phyloP scores from a whole-genome alignment of 1,140 invertebrate species.

The Drosophila leontia region DNA sequence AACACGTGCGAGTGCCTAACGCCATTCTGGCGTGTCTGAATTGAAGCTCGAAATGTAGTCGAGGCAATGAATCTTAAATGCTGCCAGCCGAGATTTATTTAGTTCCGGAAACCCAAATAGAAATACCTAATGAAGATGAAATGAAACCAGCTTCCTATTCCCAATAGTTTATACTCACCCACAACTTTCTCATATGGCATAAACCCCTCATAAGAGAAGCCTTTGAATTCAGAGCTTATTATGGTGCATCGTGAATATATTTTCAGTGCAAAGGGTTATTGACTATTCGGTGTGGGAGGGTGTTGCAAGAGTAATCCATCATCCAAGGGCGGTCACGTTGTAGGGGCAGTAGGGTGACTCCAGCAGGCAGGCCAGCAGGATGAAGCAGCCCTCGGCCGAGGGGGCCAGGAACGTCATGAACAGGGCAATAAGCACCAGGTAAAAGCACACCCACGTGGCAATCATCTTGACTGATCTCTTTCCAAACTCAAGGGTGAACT shows the following conservation, averaged over 20 bases:
- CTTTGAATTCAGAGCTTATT: no score
- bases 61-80: constrained; percentile 4
- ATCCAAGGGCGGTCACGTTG: constrained; percentile 28
- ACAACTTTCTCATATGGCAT: not conserved
- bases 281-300: constrained; percentile 21
- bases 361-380: constrained; percentile 35
- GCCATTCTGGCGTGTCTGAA: constrained; percentile 1
- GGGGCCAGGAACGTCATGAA: constrained; percentile 32
- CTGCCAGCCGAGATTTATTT: constrained; percentile 1
- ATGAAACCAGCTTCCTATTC: not conserved
- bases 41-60: not conserved
- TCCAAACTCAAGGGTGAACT: not conserved
- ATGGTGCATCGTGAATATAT: not conserved
- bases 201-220: not conserved
- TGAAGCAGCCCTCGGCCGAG: constrained; percentile 21
- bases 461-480: constrained; percentile 28
- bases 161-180: not conserved
- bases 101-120: not conserved
- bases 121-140: not conserved
- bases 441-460: constrained; percentile 38
- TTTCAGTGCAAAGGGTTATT: constrained; percentile 21
- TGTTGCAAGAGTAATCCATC: not conserved
- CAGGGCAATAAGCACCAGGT: constrained; percentile 36
- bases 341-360: constrained; percentile 11
- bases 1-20: constrained; percentile 26